phyloP scores from a whole-genome alignment of 2,113 vertebrate species.

The Eidolon helvum region DNA sequence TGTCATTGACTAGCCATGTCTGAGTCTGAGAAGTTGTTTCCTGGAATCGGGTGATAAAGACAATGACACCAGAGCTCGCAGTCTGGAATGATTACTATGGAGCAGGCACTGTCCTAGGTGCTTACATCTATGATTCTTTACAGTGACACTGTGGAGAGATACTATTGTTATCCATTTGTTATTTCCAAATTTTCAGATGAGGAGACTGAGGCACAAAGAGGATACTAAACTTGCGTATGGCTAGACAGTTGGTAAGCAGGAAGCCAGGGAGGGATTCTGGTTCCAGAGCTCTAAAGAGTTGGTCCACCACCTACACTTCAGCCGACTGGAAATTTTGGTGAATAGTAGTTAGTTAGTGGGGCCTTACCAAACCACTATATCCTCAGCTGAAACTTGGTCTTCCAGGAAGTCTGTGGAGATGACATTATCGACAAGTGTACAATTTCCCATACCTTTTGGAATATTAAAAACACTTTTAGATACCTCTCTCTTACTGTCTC shows the following conservation, averaged over 20 bases:
- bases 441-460: not conserved
- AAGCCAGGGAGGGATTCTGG: not conserved
- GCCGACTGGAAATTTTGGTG: not conserved
- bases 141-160: not conserved
- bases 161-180: not conserved
- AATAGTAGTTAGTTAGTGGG: not conserved
- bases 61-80: not conserved
- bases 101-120: not conserved
- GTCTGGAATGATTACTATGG: not conserved
- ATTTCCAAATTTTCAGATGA: not conserved
- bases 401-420: not conserved
- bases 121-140: not conserved
- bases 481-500: not conserved
- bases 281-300: not conserved
- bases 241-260: not conserved
- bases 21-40: not conserved
- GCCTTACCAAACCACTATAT: not conserved
- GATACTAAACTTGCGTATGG: not conserved
- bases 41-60: not conserved
- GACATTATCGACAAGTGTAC: not conserved
- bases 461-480: not conserved
- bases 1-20: not conserved
- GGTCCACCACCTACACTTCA: not conserved
- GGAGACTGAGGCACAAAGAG: not conserved
- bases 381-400: not conserved